Percentiles rank a stretch among this genome's conserved stretches.
Conservation (phyloP, 2,888 invertebrate species). For the Calephelis perditalis region DNA sequence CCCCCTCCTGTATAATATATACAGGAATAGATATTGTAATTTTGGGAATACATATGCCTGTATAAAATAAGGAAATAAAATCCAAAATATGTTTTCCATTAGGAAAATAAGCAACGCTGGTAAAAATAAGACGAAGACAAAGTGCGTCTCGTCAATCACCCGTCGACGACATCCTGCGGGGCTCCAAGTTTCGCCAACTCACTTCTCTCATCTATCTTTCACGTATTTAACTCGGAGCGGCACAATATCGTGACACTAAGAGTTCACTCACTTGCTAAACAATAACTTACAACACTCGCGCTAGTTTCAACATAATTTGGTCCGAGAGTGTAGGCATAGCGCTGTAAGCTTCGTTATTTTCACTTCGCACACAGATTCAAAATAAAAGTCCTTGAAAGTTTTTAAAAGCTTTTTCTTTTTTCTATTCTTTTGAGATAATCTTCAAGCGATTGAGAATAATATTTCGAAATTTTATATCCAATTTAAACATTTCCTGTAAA, state of each 20-base stretch:
- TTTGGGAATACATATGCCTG: no score
- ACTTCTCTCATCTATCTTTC: conserved; percentile 26
- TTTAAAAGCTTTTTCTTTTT: no score
- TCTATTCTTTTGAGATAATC: no score
- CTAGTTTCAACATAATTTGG: background rate
- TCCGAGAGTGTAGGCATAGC: no score
- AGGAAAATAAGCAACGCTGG: conserved; percentile 23
- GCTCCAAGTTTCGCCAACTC: conserved; percentile 34
- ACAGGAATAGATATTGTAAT: no score
- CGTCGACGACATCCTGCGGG: conserved; percentile 24
- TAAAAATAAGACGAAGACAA: conserved; percentile 43
- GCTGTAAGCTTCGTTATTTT: no score
- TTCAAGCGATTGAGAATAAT: no score
- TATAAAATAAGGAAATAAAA: background rate
- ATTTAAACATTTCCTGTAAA: no score
- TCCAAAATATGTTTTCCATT: conserved; percentile 16
- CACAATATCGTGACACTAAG: background rate
- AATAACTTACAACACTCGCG: background rate
- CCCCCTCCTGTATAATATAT: no score
- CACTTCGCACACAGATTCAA: no score
- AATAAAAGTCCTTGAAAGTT: no score
- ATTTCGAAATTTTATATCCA: no score
- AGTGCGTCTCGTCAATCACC: conserved; percentile 43
- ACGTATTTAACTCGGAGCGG: conserved; percentile 17
- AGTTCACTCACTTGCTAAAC: conserved; percentile 2